These are phyloP conservation scores for Melanostoma scalare DNA, from an alignment of 2,888 invertebrate species.

Conservation along the genomic window DNA sequence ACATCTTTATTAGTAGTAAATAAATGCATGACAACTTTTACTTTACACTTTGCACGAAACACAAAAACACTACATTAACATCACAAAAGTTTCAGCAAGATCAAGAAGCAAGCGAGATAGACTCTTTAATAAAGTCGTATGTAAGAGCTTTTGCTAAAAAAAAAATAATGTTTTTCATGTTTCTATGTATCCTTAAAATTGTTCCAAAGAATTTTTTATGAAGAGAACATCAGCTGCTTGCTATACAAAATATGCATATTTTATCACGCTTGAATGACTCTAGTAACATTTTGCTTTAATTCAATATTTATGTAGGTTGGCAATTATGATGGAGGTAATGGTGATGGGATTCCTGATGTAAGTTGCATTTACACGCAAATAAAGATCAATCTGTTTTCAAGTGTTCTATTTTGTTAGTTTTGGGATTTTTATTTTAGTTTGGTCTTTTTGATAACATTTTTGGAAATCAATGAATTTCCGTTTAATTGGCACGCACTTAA, in stretches of 20 bases:
- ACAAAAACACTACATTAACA: too few relatives aligned
- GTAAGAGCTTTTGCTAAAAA: too few relatives aligned
- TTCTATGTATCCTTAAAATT: too few relatives aligned
- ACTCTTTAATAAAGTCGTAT: too few relatives aligned
- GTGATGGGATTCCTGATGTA: constrained; percentile 65
- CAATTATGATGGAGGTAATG: constrained; percentile 66
- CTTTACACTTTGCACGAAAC: too few relatives aligned
- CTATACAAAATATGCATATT: background rate
- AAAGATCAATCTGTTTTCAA: constrained; percentile 36
- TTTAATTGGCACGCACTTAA: constrained; percentile 44
- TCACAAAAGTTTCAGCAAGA: too few relatives aligned
- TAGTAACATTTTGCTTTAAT: constrained; percentile 62
- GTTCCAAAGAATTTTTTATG: background rate
- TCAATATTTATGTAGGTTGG: constrained; percentile 65
- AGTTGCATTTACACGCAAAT: constrained; percentile 46
- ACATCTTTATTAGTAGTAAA: too few relatives aligned
- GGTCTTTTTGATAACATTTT: constrained; percentile 35
- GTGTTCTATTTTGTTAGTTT: constrained; percentile 50
- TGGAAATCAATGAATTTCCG: constrained; percentile 17
- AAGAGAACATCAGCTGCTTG: background rate
- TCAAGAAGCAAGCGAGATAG: too few relatives aligned
- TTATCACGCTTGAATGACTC: constrained; percentile 42
- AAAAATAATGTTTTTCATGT: too few relatives aligned
- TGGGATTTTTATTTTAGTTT: constrained; percentile 26
- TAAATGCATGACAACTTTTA: too few relatives aligned